phyloP scores from a whole-genome alignment of 2,888 invertebrate genomes.

The Cheilosia grossa region DNA sequence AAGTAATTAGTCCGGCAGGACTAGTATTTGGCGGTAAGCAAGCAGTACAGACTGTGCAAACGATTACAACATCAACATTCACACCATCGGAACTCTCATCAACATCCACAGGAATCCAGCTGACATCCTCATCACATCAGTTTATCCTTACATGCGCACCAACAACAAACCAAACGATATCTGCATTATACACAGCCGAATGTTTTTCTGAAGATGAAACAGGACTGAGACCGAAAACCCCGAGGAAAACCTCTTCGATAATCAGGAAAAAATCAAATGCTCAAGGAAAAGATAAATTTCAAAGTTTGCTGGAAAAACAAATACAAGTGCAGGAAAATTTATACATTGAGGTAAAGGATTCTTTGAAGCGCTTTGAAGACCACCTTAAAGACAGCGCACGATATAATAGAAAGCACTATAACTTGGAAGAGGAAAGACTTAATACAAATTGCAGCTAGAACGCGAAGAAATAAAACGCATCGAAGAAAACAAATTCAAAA shows the following conservation, averaged over 20 bases:
- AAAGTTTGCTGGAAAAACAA: slow-evolving; percentile 2
- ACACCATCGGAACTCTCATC: slow-evolving; percentile 4
- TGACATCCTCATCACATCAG: background rate
- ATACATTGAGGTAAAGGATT: background rate
- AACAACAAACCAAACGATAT: slow-evolving; percentile 12
- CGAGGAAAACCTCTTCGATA: background rate
- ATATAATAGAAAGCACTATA: slow-evolving; percentile 1
- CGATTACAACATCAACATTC: background rate
- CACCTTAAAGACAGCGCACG: background rate
- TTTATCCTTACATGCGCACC: background rate
- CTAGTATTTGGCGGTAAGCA: slow-evolving; percentile 18
- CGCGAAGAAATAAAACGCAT: background rate
- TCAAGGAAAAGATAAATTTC: background rate
- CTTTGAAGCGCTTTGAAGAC: background rate
- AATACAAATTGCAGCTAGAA: slow-evolving; percentile 7
- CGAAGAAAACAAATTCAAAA: slow-evolving; percentile 9
- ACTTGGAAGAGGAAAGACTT: background rate
- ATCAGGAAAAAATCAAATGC: background rate
- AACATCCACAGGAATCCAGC: slow-evolving; percentile 8
- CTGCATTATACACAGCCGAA: slow-evolving; percentile 9
- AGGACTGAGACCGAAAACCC: background rate
- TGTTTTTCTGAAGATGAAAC: slow-evolving; percentile 6
- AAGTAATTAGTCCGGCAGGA: slow-evolving; percentile 3
- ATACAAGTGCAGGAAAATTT: background rate
- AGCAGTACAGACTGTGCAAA: background rate